Evolutionary conservation across 1,140 invertebrate genomes (phyloP).

Genomic region (Drosophila melanogaster): Release_6_plus_ISO1_MT NC_004354.4:9449501-9450000

Average conservation of each 20-base stretch:
- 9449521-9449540: conserved; percentile 63
- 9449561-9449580: neutral
- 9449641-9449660: conserved; percentile 1
- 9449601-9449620: conserved; percentile 39
- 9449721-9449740: conserved; percentile 14
- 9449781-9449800: neutral
- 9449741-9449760: conserved; percentile 45
- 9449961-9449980: no score
- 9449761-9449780: conserved; percentile 36
- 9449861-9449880: conserved; percentile 11
- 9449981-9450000: neutral
- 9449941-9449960: no score
- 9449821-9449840: neutral
- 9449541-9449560: neutral
- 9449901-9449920: neutral
- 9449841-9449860: conserved; percentile 11
- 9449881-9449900: neutral
- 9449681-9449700: conserved; percentile 51
- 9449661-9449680: conserved; percentile 9
- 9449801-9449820: neutral
- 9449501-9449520: conserved; percentile 56
- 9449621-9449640: conserved; percentile 4
- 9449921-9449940: no score
- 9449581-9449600: conserved; percentile 14
- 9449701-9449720: conserved; percentile 42